Evolutionary conservation across 2,797 vertebrate genomes (phyloP), one percentile per base, ranked within the genome.

Genomic region (Myotis myotis): DNA sequence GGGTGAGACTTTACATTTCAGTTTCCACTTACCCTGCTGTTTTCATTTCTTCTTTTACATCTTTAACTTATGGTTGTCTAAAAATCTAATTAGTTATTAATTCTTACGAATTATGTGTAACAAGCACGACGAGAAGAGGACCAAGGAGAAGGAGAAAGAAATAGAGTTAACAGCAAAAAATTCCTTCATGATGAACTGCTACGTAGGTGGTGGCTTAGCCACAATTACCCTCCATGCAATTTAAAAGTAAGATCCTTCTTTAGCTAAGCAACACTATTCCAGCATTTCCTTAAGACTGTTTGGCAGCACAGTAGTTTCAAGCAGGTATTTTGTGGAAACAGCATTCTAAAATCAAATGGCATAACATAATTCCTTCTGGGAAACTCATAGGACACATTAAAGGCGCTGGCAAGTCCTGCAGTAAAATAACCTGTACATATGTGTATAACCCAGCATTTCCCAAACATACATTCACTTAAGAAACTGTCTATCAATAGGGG

Each of bases 341-440:
- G 13, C 30, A 68, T 70, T 92, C 76, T 87, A 83, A 75, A 53
- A 87, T 71, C 55, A 91, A 33, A 16, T 36, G 49, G 10, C 64
- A 17, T 8, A 66, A 36, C 36, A 79, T 25, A 49, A 80, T 28
- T 57, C 17, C 53, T 84, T 53, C 71, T 60, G 49, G 19, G 57
- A 89, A 60, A 83, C 25, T 44, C 81, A 16, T 0, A 25, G n/a
- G 5, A 25, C 5, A 78, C 53, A 79, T 55, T 81, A 74, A 96
- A 96, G 72, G 51, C 68, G 89, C 96, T 93, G 84, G 95, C 53
- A 95, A 94, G 92, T 90, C 68, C 95, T 90, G 87, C 30, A 78
- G 47, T 16, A 30, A 57, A 76, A 30, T 38, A 11, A 36, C 11
- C 19, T 55, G 33, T 33, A 55, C 25, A 7, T 74, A 51, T 44